Base-by-base conservation (phyloP, 2,113 vertebrate genomes). In the Spermophilus dauricus region DNA sequence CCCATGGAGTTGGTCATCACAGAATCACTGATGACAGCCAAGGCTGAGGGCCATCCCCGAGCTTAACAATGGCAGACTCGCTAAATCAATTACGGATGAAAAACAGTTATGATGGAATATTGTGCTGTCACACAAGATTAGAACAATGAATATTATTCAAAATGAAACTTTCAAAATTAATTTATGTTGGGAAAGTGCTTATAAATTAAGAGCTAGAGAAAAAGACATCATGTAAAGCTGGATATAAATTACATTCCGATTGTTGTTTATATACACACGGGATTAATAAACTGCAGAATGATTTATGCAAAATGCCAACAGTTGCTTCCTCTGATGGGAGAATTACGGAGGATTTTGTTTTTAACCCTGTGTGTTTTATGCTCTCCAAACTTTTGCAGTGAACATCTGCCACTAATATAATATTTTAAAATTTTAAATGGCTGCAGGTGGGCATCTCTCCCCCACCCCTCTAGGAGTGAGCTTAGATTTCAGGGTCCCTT, bases 151-250 rank as follows among this genome's bases (percentile, higher is more conserved):
- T 63, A 61, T 73, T 89, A 65, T 56, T 89, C 82, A 97, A 85
- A 86, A 80, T 78, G 73, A 88, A 78, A 89, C 45, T 73, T 95
- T 96, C 75, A 32, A 93, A 96, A 85, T 39, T 89, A 76, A 86
- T 94, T 85, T 92, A 89, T 86, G 53, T 88, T 75, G 30, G 24
- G 78, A 82, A 86, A 84, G 26, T 88, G 84, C 39, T 86, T 95
- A 61, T 85, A 81, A 94, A 93, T 92, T 77, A 91, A 89, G 45
- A 93, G 37, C 32, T 53, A 32, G 83, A 83, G 48, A 30, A 80
- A 75, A 81, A 96, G 82, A 20, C 24, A 85, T 34, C 39, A 22
- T 70, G 82, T 89, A 34, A 96, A 84, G 69, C 58, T 34, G 5
- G 78, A n/a, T 70, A 51, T 22, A 92, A 92, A 93, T 13, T 39